Base-by-base conservation (phyloP, 2,113 vertebrate species). In the Pomatostomus ruficeps region DNA sequence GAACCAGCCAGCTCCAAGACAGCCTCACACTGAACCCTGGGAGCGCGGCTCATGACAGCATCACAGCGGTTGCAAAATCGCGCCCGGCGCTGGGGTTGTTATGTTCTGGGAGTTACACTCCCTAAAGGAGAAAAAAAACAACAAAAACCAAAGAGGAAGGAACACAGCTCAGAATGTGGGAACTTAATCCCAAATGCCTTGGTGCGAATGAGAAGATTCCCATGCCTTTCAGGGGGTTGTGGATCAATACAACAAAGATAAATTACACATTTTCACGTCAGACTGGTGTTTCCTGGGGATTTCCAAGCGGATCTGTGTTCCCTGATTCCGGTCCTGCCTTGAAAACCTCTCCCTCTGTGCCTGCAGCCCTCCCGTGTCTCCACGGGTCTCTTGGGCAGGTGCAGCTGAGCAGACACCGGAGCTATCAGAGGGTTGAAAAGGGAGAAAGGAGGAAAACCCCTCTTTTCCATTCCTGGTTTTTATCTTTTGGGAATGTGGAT, bases 31-130 rank as follows among this genome's bases (percentile, higher is more conserved):
- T 4, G 11, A 92, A 87, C 88, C 82, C 62, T 95, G 12, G 26
- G 82, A 95, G 48, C 84, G 73, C 18, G 83, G 90, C 79, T 93
- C 46, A 10, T 95, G 81, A 48, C 48, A 51, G 89, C 85, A 83
- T 31, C 90, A 80, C 51, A n/a, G 63, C 63, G 19, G 51, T 66
- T 95, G 91, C 85, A 96, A 96, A 93, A 96, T 49, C 80, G 49
- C 85, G 55, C 38, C 58, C 33, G 80, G 18, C 78, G 80, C 51
- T 2, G 46, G 75, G 75, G 78, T 95, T 89, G 67, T 71, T 84
- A 5, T 33, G 52, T 24, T 51, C 62, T 65, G n/a, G 49, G 42
- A 35, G 72, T 23, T 46, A 76, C 78, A 89, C 85, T 89, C 81
- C 71, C 78, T 91, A 40, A 19, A 54, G 48, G 55, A 15, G 21